Percentiles rank a stretch among this genome's conserved stretches.
phyloP scores from a whole-genome alignment of 2,113 vertebrate genomes.

The Sigmodon hispidus region DNA sequence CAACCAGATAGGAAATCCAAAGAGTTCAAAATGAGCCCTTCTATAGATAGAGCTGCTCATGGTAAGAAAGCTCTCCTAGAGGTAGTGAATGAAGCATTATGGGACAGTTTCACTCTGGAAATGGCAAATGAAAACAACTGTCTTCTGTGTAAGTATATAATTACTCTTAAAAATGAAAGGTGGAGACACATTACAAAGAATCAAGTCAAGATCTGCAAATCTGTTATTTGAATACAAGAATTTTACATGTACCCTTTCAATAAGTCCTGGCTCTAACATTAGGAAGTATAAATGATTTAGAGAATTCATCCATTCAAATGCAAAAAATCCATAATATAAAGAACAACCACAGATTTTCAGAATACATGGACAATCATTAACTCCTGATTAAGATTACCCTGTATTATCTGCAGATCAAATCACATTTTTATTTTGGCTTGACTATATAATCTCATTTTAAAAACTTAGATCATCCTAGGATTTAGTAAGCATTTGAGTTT shows the following conservation, averaged over 20 bases:
- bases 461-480: background rate
- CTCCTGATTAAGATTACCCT: slow-evolving; percentile 38
- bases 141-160: slow-evolving; percentile 42
- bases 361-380: background rate
- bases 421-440: slow-evolving; percentile 46
- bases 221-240: slow-evolving; percentile 46
- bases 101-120: background rate
- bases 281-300: background rate
- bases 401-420: background rate
- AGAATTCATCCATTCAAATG: slow-evolving; percentile 10
- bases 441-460: slow-evolving; percentile 6
- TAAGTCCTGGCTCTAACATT: slow-evolving; percentile 16
- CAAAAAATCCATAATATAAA: background rate
- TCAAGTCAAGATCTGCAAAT: slow-evolving; percentile 43
- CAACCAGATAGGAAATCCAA: slow-evolving; percentile 8
- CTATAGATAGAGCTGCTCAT: background rate
- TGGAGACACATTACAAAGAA: slow-evolving; percentile 44
- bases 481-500: slow-evolving; percentile 49
- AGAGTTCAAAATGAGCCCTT: background rate
- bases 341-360: background rate
- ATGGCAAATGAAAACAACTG: slow-evolving; percentile 24
- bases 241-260: too few species aligned
- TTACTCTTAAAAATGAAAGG: slow-evolving; percentile 59
- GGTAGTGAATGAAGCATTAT: background rate
- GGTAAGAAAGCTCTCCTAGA: too few species aligned